These are phyloP conservation scores for Astyanax mexicanus DNA, from an alignment of 2,797 vertebrate species.

Conservation along the genomic window DNA sequence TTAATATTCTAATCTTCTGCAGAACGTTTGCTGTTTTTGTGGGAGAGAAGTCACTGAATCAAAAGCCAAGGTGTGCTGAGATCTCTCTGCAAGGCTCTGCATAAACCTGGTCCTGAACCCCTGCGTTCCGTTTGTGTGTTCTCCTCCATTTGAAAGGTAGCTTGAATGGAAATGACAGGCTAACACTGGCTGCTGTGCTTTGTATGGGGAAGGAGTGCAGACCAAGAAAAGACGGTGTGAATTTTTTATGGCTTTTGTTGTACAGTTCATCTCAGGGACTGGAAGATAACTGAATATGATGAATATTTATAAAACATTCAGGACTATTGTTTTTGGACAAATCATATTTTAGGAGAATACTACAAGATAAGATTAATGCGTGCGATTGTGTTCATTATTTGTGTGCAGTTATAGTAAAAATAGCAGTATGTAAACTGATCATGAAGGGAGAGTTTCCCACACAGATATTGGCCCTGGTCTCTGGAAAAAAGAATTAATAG, in stretches of 20 bases:
- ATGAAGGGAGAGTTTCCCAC: too few relatives aligned
- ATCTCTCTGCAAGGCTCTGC: not conserved
- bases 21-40: slow-evolving; percentile 11
- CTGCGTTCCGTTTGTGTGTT: not conserved
- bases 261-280: not conserved
- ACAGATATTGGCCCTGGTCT: too few relatives aligned
- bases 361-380: too few relatives aligned
- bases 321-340: too few relatives aligned
- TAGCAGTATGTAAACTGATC: too few relatives aligned
- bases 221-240: slow-evolving; percentile 5
- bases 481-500: too few relatives aligned
- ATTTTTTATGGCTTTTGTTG: slow-evolving; percentile 1
- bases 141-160: not conserved
- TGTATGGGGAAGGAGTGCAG: not conserved
- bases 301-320: too few relatives aligned
- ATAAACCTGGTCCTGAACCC: not conserved
- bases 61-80: not conserved
- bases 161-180: slow-evolving; percentile 15
- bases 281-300: not conserved
- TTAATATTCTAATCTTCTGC: slow-evolving; percentile 12
- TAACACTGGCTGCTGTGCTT: not conserved
- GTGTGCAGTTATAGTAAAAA: too few relatives aligned
- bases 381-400: too few relatives aligned
- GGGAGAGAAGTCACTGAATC: not conserved
- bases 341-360: too few relatives aligned